Evolutionary conservation across 2,888 invertebrate species (phyloP), one percentile per base, ranked within the genome.

Genomic region (Cryptocephalus moraei): DNA sequence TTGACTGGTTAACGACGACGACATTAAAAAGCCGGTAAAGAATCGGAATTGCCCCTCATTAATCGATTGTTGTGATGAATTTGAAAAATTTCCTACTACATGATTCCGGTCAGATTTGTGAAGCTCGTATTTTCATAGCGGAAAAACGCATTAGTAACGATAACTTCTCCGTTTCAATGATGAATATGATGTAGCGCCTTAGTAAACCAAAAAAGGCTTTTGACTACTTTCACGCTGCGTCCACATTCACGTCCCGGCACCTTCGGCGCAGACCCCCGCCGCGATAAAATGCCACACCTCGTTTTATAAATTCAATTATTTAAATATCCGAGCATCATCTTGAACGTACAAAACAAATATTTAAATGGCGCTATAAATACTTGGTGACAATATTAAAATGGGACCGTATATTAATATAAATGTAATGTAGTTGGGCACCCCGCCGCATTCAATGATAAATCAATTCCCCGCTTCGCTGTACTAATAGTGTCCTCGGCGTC

Each of bases 301-400:
- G 50, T 63, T 63, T 66, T 65, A 65, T 64, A 62, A 65, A 68
- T 66, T 68, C 67, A 68, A 67, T 68, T 68, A 67, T 67, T 66
- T 61, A 65, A 62, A 62, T 45, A 33, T 34, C 32, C 49, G 40
- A 12, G 40, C 40, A 22, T 22, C 22, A 22, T 22, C 22, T 22
- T 22, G 9, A 40, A 56, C 61, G 58, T 57, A 62, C 62, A 66
- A 65, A 66, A 67, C 67, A 67, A 67, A 68, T 66, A 68, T 66
- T 68, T 63, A 65, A 66, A 66, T 62, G 61, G 55, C 59, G 62
- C 66, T 68, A 70, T 70, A 71, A 71, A 71, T 69, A 70, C 65
- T 65, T 70, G 70, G 70, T 70, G 71, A 71, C 70, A 71, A 71
- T 71, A 71, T 71, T 71, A 70, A 68, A 71, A 69, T 68, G 65